A percentile compares a stretch with the other conserved stretches of the same genome.
These are phyloP conservation scores for Amblyornis subalaris DNA, from an alignment of 2,113 vertebrate genomes.

Conservation along the genomic window DNA sequence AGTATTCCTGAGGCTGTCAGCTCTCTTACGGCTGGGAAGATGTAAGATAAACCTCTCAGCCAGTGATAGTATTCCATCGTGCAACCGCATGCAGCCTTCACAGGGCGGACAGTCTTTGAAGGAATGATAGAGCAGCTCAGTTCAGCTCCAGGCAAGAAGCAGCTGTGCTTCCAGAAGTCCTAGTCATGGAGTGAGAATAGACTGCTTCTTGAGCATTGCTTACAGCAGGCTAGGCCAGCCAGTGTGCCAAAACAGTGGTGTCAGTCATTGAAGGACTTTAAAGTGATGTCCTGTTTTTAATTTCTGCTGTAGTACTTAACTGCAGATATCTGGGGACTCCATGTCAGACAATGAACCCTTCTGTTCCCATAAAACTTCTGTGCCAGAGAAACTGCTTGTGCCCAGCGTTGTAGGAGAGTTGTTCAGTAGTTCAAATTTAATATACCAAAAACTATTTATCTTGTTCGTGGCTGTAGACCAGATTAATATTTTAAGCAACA, in stretches of 20 bases:
- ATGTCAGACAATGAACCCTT: background rate
- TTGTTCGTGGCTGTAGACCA: background rate
- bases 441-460: background rate
- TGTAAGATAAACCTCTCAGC: background rate
- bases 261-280: background rate
- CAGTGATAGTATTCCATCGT: background rate
- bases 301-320: background rate
- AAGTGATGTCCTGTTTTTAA: background rate
- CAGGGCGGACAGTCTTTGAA: background rate
- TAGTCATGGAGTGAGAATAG: background rate
- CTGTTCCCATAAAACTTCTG: background rate
- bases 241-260: too few species aligned
- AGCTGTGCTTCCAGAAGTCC: background rate
- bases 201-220: background rate
- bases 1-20: background rate
- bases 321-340: background rate
- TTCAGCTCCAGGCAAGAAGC: background rate
- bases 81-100: background rate
- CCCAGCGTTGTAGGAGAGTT: background rate
- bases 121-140: background rate
- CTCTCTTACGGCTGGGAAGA: background rate
- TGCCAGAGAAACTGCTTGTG: background rate
- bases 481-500: background rate
- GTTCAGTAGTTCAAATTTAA: background rate
- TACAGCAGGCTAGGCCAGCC: background rate